phyloP scores from a whole-genome alignment of 2,797 vertebrate species.

The Dermochelys coriacea region DNA sequence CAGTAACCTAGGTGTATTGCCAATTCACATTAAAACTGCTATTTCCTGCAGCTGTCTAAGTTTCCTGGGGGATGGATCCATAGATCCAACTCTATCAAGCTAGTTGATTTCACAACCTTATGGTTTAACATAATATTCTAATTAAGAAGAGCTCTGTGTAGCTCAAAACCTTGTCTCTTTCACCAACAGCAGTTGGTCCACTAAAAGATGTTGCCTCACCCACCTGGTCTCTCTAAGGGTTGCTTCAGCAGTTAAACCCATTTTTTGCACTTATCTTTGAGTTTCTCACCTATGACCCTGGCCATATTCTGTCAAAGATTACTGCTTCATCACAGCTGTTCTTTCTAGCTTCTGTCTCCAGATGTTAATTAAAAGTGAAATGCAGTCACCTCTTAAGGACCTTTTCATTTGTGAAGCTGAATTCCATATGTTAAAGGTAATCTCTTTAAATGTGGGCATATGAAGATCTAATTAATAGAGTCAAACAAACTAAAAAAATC shows the following conservation, averaged over 20 bases:
- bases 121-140: not conserved
- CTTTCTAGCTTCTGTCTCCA: not conserved
- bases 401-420: fast-evolving
- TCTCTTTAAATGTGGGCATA: not conserved
- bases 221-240: not conserved
- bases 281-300: not conserved
- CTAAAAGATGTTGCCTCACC: not conserved
- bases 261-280: not conserved
- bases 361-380: not conserved
- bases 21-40: slow-evolving; percentile 15
- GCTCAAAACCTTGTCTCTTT: not conserved
- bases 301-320: not conserved
- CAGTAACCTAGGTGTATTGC: not conserved
- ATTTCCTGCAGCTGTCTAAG: slow-evolving; percentile 20
- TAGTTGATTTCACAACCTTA: not conserved
- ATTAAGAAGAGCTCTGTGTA: not conserved
- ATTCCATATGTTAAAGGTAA: not conserved
- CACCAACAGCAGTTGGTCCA: not conserved
- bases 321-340: not conserved
- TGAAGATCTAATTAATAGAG: not conserved
- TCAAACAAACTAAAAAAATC: not conserved
- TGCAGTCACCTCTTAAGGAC: not conserved
- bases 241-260: not conserved
- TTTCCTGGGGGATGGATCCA: not conserved
- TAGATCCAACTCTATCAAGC: not conserved